These are phyloP conservation scores for Pygoscelis antarcticus DNA, from an alignment of 2,113 vertebrate species.

Conservation along the genomic window DNA sequence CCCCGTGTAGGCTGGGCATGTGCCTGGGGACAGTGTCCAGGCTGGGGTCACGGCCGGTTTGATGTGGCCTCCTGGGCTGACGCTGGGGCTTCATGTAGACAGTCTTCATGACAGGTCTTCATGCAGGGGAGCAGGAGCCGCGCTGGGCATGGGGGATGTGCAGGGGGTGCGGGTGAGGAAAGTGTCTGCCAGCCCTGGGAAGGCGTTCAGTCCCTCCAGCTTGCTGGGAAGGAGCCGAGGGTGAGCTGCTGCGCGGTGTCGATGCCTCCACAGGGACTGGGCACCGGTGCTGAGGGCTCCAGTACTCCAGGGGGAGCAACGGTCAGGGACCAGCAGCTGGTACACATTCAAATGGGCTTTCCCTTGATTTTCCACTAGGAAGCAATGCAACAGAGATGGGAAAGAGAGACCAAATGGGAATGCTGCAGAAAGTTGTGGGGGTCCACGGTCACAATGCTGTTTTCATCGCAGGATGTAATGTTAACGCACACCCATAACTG, in stretches of 20 bases:
- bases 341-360: not conserved
- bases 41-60: not conserved
- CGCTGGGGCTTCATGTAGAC: not conserved
- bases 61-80: not conserved
- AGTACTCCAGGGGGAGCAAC: not conserved
- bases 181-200: not conserved
- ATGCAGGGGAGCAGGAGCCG: not conserved
- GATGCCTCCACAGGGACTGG: not conserved
- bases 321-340: not conserved
- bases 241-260: not conserved
- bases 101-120: not conserved
- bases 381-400: not conserved
- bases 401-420: not conserved
- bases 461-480: too few species aligned
- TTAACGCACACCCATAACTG: too few species aligned
- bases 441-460: too few species aligned
- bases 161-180: not conserved
- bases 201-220: not conserved
- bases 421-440: not conserved
- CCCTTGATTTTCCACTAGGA: not conserved
- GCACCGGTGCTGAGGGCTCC: not conserved
- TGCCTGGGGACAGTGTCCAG: not conserved
- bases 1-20: not conserved
- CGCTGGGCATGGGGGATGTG: not conserved
- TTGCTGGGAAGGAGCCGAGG: not conserved